Percentiles rank a stretch among this genome's conserved stretches.
phyloP scores from a whole-genome alignment of 2,797 vertebrate species.

The Betta splendens region DNA sequence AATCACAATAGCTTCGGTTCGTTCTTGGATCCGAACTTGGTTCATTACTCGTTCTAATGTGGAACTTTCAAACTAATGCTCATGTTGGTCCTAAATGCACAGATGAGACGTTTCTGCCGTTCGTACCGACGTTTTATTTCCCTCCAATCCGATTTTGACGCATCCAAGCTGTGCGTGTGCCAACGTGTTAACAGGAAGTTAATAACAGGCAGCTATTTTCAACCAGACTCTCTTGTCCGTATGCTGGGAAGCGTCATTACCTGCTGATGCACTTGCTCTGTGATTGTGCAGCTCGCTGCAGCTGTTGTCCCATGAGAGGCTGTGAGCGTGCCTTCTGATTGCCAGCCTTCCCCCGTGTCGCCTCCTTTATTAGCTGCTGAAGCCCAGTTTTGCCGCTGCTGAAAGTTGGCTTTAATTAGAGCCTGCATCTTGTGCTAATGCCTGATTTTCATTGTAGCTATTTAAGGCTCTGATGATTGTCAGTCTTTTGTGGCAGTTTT shows the following conservation, averaged over 20 bases:
- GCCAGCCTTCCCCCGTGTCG: slow-evolving; percentile 21
- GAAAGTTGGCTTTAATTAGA: slow-evolving; percentile 35
- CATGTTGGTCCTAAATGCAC: background rate
- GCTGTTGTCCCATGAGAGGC: slow-evolving; percentile 42
- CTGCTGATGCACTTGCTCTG: slow-evolving; percentile 9
- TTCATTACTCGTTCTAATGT: background rate
- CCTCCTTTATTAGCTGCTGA: slow-evolving; percentile 43
- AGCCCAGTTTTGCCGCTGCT: slow-evolving; percentile 1
- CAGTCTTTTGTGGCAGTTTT: slow-evolving; percentile 4
- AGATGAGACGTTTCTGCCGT: too few species aligned
- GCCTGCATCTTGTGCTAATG: slow-evolving; percentile 36
- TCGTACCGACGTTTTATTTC: too few species aligned
- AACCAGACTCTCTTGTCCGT: background rate
- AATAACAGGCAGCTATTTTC: slow-evolving; percentile 2
- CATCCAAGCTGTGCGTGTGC: background rate
- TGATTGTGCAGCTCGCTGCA: slow-evolving; percentile 46
- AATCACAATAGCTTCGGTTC: background rate
- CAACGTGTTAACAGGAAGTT: background rate
- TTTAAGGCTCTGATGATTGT: slow-evolving; percentile 11
- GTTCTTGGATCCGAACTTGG: background rate
- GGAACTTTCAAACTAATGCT: too few species aligned
- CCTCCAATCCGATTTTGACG: too few species aligned
- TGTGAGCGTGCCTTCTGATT: slow-evolving; percentile 21
- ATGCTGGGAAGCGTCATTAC: slow-evolving; percentile 16
- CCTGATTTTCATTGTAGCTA: slow-evolving; percentile 34